These are phyloP conservation scores for Grallaria varia DNA, from an alignment of 2,113 vertebrate genomes.

Conservation along the genomic window DNA sequence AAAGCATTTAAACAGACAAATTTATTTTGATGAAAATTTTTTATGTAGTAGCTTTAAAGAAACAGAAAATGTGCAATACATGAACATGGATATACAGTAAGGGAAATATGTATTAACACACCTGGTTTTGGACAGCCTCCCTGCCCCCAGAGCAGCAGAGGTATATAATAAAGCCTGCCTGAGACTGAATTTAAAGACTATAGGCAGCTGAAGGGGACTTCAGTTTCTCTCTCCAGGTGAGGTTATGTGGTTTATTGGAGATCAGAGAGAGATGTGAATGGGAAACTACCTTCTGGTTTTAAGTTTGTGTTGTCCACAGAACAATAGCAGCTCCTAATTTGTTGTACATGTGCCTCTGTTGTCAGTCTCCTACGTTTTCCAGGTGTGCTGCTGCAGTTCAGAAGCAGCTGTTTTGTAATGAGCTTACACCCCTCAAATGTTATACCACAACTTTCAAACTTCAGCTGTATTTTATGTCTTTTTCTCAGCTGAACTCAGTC, in stretches of 20 bases:
- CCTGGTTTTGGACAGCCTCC: not conserved
- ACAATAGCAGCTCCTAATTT: not conserved
- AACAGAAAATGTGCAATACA: not conserved
- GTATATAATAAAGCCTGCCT: not conserved
- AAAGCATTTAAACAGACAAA: not conserved
- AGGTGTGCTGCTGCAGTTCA: not conserved
- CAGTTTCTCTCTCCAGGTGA: not conserved
- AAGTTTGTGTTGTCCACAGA: not conserved
- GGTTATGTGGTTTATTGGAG: not conserved
- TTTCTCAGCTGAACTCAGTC: not conserved
- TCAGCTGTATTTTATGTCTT: not conserved
- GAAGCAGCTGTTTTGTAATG: not conserved
- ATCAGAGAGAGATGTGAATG: not conserved
- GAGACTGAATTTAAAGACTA: not conserved
- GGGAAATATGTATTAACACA: not conserved
- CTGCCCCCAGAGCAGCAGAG: not conserved
- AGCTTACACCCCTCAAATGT: not conserved
- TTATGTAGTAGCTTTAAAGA: not conserved
- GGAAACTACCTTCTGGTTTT: not conserved
- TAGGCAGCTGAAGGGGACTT: not conserved
- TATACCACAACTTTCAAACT: not conserved
- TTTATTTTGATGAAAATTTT: not conserved
- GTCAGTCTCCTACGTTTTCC: not conserved
- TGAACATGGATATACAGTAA: not conserved
- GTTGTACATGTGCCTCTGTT: not conserved